Evolutionary conservation across 2,113 vertebrate genomes (phyloP).

Genomic region (Grus americana): DNA sequence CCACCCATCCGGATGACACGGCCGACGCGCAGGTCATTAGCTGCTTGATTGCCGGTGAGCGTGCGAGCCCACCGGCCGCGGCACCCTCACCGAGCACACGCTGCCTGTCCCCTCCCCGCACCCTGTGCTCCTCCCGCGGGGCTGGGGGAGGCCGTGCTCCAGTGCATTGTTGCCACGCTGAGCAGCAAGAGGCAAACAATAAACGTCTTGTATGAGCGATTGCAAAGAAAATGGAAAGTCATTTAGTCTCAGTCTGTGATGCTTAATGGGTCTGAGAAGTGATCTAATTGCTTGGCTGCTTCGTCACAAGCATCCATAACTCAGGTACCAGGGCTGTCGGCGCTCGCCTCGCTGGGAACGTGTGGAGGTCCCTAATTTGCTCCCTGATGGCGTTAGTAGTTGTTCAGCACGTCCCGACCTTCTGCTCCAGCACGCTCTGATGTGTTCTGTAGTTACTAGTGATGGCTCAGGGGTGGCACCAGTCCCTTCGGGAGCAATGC

Average conservation of each 20-base stretch:
- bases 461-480: background rate
- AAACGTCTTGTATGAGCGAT: slow-evolving; percentile 52
- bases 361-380: background rate
- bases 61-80: background rate
- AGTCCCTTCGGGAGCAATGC: background rate
- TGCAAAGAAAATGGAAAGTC: slow-evolving; percentile 53
- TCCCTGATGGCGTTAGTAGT: background rate
- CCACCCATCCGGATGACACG: rapidly evolving
- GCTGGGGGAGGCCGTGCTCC: background rate
- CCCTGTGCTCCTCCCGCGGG: background rate
- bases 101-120: background rate
- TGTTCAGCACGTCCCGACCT: background rate
- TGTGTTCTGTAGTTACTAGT: rapidly evolving
- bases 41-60: background rate
- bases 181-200: slow-evolving; percentile 27
- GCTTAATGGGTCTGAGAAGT: slow-evolving; percentile 22
- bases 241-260: background rate
- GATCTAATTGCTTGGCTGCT: slow-evolving; percentile 23
- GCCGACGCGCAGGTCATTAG: background rate
- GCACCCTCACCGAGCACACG: rapidly evolving
- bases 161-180: background rate
- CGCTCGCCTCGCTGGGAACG: background rate
- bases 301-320: background rate
- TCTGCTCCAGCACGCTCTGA: background rate
- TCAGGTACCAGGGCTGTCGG: background rate